A percentile compares a stretch with the other conserved stretches of the same genome.
These are phyloP conservation scores for Crotalus helleri DNA, from an alignment of 2,113 vertebrate species.

Conservation along the genomic window DNA sequence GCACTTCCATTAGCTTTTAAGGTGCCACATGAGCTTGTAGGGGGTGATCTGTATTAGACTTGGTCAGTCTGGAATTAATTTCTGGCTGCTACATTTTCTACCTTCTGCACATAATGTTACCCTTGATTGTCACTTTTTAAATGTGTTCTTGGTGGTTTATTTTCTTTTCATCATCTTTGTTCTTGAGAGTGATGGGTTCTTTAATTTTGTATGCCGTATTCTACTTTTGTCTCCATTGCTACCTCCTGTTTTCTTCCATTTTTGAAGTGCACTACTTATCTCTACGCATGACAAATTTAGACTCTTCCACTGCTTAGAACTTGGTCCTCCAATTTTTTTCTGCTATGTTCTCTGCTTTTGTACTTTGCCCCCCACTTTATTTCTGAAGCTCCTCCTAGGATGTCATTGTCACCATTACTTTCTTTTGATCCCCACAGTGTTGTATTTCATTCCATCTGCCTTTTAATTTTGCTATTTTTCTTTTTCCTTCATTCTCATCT, in stretches of 20 bases:
- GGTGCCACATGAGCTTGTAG: background rate
- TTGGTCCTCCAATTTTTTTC: background rate
- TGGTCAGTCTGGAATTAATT: background rate
- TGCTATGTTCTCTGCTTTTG: background rate
- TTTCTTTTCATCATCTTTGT: background rate
- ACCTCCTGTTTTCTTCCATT: background rate
- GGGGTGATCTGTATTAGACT: background rate
- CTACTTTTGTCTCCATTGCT: background rate
- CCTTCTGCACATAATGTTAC: background rate
- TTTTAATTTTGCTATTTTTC: background rate
- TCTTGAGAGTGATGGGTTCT: background rate
- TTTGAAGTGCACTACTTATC: background rate
- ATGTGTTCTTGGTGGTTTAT: background rate
- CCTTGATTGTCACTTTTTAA: background rate
- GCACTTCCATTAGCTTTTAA: background rate
- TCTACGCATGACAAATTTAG: background rate
- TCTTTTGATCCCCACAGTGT: background rate
- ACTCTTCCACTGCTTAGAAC: background rate
- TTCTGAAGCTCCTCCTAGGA: background rate
- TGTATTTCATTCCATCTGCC: background rate
- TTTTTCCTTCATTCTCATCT: background rate
- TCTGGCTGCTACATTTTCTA: background rate
- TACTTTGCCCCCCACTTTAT: background rate
- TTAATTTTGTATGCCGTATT: background rate
- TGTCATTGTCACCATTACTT: background rate